A percentile compares a stretch with the other conserved stretches of the same genome.
These are phyloP conservation scores for Eupristina koningsbergeri DNA, from an alignment of 1,140 invertebrate genomes.

Conservation along the genomic window DNA sequence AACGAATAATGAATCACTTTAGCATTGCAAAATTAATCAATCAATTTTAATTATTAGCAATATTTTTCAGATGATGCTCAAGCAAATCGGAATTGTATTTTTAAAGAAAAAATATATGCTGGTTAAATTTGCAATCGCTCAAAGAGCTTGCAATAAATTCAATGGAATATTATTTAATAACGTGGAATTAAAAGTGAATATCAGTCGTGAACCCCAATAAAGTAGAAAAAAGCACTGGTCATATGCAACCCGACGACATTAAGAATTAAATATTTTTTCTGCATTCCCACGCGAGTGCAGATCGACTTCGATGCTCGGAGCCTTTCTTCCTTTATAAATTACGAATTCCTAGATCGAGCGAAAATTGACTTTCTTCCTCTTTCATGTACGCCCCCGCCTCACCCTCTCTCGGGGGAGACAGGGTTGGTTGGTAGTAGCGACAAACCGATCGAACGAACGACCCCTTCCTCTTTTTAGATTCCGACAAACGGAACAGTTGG, in stretches of 20 bases:
- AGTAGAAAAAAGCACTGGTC: neutral
- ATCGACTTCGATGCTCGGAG: neutral
- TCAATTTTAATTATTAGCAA: too few relatives aligned
- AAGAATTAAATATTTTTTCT: neutral
- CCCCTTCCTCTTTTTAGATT: neutral
- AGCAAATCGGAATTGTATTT: too few relatives aligned
- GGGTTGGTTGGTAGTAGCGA: neutral
- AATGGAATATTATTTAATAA: too few relatives aligned
- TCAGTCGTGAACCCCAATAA: too few relatives aligned
- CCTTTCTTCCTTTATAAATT: constrained; percentile 36
- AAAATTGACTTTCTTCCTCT: constrained; percentile 18
- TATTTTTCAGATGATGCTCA: too few relatives aligned
- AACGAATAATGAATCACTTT: too few relatives aligned
- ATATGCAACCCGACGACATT: neutral
- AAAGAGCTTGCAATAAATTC: too few relatives aligned
- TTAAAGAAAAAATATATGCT: too few relatives aligned
- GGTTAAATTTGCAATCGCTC: too few relatives aligned
- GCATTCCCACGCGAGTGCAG: too few relatives aligned
- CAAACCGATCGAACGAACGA: constrained; percentile 4
- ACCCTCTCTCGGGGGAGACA: constrained; percentile 1
- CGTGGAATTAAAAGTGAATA: too few relatives aligned
- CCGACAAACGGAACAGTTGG: neutral
- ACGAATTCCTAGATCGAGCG: constrained; percentile 27
- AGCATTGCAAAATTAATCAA: too few relatives aligned
- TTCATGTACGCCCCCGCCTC: neutral